These are phyloP conservation scores for Marisa cornuarietis DNA, from an alignment of 1,140 invertebrate genomes.

Conservation along the genomic window DNA sequence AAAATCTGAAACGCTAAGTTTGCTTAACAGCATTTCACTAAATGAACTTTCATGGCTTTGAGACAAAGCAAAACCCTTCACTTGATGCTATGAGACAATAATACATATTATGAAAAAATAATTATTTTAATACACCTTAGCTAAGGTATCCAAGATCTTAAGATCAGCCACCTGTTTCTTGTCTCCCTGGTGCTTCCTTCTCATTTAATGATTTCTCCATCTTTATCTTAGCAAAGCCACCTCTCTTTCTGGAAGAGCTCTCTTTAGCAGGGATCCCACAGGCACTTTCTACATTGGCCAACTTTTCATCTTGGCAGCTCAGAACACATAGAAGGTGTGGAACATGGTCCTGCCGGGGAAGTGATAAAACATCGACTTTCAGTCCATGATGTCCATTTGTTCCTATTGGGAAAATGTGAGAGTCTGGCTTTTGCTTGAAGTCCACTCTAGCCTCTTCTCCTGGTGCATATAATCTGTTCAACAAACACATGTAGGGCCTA, in stretches of 20 bases:
- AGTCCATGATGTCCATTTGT: slow-evolving; percentile 49
- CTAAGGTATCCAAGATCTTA: no score
- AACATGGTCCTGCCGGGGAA: slow-evolving; percentile 40
- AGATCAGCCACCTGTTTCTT: no score
- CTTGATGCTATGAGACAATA: no score
- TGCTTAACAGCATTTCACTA: no score
- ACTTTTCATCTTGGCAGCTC: slow-evolving; percentile 6
- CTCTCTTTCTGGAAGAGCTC: no score
- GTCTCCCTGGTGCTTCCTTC: background rate
- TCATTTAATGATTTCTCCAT: background rate
- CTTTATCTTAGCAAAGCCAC: background rate
- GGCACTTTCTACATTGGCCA: background rate
- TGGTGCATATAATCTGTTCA: slow-evolving; percentile 69
- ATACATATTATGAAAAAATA: no score
- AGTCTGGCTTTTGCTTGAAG: slow-evolving; percentile 77
- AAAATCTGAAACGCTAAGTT: no score
- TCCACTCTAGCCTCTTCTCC: slow-evolving; percentile 68
- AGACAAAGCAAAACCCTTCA: no score
- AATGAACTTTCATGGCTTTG: no score
- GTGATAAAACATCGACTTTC: slow-evolving; percentile 36
- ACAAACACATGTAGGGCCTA: background rate
- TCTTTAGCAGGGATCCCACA: no score
- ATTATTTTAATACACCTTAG: no score
- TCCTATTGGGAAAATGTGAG: slow-evolving; percentile 86
- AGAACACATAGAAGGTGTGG: slow-evolving; percentile 33